Evolutionary conservation across 2,888 invertebrate genomes (phyloP).

Genomic region (Sepiola atlantica): DNA sequence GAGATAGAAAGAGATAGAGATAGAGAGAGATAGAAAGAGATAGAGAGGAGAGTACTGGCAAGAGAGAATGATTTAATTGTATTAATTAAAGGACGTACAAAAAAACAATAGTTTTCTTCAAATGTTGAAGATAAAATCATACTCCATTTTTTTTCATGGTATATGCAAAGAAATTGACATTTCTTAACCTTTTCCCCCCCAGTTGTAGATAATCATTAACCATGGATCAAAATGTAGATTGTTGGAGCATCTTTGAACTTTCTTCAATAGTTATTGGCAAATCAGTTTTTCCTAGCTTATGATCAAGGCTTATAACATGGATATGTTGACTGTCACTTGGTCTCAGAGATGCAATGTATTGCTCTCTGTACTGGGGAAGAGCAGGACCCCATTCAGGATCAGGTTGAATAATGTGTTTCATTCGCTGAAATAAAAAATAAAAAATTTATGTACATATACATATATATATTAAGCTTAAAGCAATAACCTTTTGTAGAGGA

Average conservation of each 20-base stretch:
- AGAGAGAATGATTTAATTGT: conserved; percentile 10
- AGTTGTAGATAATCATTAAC: not conserved
- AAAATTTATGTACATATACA: not conserved
- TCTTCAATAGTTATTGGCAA: not conserved
- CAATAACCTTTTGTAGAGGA: too few relatives aligned
- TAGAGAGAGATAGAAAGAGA: too few relatives aligned
- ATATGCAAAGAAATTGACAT: conserved; percentile 10
- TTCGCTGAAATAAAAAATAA: conserved; percentile 57
- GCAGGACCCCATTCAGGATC: conserved; percentile 65
- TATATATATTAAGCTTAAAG: too few relatives aligned
- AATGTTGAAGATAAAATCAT: not conserved
- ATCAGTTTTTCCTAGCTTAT: not conserved
- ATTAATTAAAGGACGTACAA: not conserved
- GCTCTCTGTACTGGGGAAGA: conserved; percentile 58
- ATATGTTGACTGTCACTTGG: not conserved
- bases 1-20: not conserved
- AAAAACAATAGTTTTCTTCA: not conserved
- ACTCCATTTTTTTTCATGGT: not conserved
- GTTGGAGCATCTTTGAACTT: conserved; percentile 33
- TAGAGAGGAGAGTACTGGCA: not conserved
- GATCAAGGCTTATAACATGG: not conserved
- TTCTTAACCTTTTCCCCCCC: not conserved
- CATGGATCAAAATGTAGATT: not conserved
- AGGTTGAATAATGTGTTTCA: conserved; percentile 61
- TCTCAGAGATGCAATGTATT: conserved; percentile 58